Conservation (phyloP, 2,797 vertebrate genomes). For the Microctenopoma steveboyesi region DNA sequence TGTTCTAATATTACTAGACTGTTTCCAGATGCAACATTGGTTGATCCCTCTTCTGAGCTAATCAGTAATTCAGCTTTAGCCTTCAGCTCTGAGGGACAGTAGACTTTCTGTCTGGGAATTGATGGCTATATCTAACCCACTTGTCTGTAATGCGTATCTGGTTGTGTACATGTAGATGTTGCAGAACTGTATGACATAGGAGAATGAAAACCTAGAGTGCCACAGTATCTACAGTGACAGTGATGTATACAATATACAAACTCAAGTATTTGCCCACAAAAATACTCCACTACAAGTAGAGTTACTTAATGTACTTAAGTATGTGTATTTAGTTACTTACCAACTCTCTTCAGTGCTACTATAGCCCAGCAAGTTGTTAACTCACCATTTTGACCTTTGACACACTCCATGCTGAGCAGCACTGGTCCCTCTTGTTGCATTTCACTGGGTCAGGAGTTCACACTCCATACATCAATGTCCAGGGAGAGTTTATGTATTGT, state of each 20-base stretch:
- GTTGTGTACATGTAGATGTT: not conserved
- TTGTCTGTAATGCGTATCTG: not conserved
- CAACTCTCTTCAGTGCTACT: constrained; percentile 6
- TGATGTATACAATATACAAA: no score
- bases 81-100: constrained; percentile 12
- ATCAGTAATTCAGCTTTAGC: constrained; percentile 15
- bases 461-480: constrained; percentile 55
- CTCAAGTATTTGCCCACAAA: no score
- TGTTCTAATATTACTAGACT: constrained; percentile 29
- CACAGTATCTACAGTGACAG: not conserved
- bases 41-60: constrained; percentile 13
- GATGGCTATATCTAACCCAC: constrained; percentile 3
- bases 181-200: not conserved
- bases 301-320: no score
- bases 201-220: constrained; percentile 7
- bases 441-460: constrained; percentile 69
- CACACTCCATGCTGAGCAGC: constrained; percentile 43
- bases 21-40: constrained; percentile 27
- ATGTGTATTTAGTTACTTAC: no score
- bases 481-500: constrained; percentile 20
- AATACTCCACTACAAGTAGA: no score
- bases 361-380: constrained; percentile 38
- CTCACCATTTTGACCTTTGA: constrained; percentile 60
- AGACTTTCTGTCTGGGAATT: constrained; percentile 32
- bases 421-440: constrained; percentile 54